Evolutionary conservation across 2,797 vertebrate genomes (phyloP).

Genomic region (Eospalax fontanierii): DNA sequence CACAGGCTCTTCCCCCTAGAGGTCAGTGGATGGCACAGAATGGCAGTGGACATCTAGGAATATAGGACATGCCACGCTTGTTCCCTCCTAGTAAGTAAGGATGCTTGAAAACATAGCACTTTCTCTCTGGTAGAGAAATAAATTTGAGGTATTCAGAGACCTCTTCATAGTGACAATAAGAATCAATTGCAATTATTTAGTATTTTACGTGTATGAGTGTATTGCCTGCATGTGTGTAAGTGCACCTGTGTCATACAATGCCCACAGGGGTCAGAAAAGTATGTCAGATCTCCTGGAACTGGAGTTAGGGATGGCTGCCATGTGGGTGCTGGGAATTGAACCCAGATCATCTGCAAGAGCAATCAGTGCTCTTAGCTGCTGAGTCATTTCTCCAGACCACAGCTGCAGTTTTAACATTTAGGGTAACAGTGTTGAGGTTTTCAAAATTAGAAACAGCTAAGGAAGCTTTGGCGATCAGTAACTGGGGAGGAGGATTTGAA

Average conservation of each 20-base stretch:
- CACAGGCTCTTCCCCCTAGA: neutral
- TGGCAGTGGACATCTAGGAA: neutral
- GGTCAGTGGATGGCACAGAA: neutral
- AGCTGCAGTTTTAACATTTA: neutral
- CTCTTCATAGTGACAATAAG: neutral
- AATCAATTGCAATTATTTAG: neutral
- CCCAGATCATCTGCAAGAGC: too few species aligned
- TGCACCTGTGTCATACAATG: too few species aligned
- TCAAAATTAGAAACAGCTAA: slow-evolving; percentile 3
- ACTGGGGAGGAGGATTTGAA: neutral
- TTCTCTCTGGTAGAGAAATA: neutral
- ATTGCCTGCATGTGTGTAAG: too few species aligned
- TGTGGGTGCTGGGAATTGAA: neutral
- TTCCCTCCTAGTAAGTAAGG: neutral
- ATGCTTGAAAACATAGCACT: neutral
- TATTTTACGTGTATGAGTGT: too few species aligned
- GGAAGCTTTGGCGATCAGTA: neutral
- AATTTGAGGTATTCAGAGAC: neutral
- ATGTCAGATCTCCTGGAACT: too few species aligned
- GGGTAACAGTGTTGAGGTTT: neutral
- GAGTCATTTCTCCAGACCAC: too few species aligned
- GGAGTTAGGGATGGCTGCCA: too few species aligned
- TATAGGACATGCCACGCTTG: neutral
- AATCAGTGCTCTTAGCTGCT: too few species aligned
- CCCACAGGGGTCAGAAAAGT: too few species aligned